Percentiles rank a stretch among this genome's conserved stretches.
Conservation (phyloP, 2,113 vertebrate species). For the Columbina picui region DNA sequence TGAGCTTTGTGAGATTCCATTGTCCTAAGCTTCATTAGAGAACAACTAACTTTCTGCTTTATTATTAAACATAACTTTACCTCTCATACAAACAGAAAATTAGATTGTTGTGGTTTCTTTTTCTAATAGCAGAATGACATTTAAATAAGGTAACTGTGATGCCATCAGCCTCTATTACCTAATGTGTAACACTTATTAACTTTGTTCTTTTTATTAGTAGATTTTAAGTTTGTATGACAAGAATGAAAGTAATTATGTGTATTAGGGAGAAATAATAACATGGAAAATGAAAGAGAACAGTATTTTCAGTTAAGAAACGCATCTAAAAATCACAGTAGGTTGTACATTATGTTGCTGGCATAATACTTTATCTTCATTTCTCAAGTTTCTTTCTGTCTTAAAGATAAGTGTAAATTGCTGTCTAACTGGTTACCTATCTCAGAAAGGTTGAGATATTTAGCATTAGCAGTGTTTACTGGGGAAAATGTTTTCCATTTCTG, state of each 20-base stretch:
- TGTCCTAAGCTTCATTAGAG: neutral
- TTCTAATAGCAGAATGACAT: neutral
- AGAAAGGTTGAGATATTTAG: neutral
- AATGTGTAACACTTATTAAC: neutral
- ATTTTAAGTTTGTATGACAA: neutral
- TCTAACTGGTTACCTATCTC: neutral
- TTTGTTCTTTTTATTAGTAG: neutral
- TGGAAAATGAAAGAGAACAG: neutral
- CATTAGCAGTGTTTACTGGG: neutral
- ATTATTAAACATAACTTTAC: neutral
- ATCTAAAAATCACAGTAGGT: fast-evolving
- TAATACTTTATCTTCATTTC: neutral
- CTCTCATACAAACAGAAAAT: neutral
- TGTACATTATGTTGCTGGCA: neutral
- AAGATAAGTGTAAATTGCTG: neutral
- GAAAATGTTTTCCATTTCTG: neutral
- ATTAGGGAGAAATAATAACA: neutral
- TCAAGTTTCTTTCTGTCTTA: neutral
- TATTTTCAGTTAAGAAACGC: neutral
- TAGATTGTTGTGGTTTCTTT: neutral
- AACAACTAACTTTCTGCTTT: neutral
- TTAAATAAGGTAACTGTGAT: neutral
- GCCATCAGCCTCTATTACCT: neutral
- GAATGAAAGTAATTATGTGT: neutral
- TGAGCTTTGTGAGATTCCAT: neutral